Percentiles rank a stretch among this genome's conserved stretches.
Evolutionary conservation across 1,140 invertebrate genomes (phyloP).

Genomic region (Caenorhabditis inopinata): DNA sequence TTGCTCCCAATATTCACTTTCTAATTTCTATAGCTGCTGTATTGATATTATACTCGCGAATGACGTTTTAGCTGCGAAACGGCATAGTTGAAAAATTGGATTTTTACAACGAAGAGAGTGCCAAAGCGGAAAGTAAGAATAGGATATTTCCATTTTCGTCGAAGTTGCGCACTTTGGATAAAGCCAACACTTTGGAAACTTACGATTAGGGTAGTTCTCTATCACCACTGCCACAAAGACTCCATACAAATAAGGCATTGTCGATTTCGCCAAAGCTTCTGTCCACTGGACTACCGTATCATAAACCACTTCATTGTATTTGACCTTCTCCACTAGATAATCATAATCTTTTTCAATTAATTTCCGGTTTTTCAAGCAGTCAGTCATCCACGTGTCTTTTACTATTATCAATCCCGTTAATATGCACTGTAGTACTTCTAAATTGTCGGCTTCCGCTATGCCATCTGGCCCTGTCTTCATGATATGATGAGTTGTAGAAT

Average conservation of each 20-base stretch:
- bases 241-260: not conserved
- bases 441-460: not conserved
- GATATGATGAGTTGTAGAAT: not conserved
- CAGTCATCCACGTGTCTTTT: not conserved
- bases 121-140: no score
- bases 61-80: no score
- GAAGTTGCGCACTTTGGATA: no score
- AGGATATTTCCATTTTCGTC: no score
- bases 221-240: not conserved
- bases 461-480: not conserved
- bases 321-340: not conserved
- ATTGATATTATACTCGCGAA: no score
- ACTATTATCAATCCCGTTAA: not conserved
- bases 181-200: not conserved
- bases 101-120: no score
- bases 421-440: not conserved
- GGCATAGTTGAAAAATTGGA: no score
- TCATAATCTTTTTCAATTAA: not conserved
- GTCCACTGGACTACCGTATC: not conserved
- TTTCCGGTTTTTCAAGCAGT: not conserved
- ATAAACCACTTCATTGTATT: not conserved
- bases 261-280: not conserved
- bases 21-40: no score
- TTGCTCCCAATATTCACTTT: no score
- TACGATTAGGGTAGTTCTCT: not conserved